phyloP scores from a whole-genome alignment of 92 coral and sea anemone species.

The Paragorgia papillata region DNA sequence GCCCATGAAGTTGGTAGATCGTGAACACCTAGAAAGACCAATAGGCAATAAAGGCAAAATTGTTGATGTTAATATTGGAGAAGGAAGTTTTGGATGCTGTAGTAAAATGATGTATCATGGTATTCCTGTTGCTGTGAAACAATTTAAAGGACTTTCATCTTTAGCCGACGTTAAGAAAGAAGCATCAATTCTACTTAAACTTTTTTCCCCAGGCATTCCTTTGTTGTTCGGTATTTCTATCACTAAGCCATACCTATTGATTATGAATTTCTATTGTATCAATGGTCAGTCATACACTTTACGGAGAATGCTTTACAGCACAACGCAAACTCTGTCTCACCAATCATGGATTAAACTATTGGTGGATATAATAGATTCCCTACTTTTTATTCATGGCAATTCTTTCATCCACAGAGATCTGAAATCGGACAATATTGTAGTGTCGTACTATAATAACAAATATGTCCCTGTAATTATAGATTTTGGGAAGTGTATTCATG shows the following conservation, averaged over 20 bases:
- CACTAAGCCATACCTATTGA: conserved; percentile 3
- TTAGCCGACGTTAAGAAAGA: neutral
- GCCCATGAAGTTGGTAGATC: neutral
- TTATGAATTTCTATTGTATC: neutral
- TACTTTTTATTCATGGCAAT: neutral
- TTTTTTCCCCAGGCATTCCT: conserved; percentile 1
- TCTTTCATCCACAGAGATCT: conserved; percentile 21
- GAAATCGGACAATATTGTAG: conserved; percentile 20
- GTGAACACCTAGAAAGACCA: neutral
- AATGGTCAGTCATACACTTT: conserved; percentile 11
- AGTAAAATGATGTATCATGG: conserved; percentile 17
- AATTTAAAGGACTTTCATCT: conserved; percentile 1
- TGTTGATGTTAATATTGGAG: neutral
- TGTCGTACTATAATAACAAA: neutral
- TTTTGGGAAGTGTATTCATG: conserved; percentile 16
- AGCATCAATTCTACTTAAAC: neutral
- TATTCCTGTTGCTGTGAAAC: conserved; percentile 28
- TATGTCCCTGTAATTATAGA: conserved; percentile 11
- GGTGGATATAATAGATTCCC: neutral
- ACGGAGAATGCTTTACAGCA: neutral
- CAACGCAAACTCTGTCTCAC: neutral
- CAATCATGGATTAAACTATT: conserved; percentile 12
- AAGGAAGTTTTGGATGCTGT: conserved; percentile 23
- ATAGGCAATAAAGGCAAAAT: neutral
- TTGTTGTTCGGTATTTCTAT: conserved; percentile 11